phyloP scores from a whole-genome alignment of 2,888 invertebrate genomes.

The Carcina quercana region DNA sequence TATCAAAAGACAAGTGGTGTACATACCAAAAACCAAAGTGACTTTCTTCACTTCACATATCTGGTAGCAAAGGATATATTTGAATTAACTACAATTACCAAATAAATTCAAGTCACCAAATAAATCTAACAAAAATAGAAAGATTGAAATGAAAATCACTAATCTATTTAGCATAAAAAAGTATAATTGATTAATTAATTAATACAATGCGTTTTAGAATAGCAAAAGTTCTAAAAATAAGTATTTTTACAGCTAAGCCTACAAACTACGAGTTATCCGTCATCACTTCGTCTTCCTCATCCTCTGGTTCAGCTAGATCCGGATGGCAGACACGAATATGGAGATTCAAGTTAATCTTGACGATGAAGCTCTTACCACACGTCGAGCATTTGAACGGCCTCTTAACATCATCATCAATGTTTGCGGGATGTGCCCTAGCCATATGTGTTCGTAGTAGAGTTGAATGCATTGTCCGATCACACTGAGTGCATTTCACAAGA shows the following conservation, averaged over 20 bases:
- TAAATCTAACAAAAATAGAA: no score
- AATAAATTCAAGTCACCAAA: no score
- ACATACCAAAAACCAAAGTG: no score
- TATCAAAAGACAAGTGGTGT: no score
- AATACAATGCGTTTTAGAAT: constrained; percentile 7
- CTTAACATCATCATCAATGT: constrained; percentile 59
- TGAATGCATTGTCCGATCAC: constrained; percentile 61
- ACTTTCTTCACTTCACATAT: no score
- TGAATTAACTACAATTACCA: no score
- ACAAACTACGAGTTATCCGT: constrained; percentile 56
- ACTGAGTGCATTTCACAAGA: constrained; percentile 61
- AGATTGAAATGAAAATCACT: constrained; percentile 18
- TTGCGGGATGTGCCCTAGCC: constrained; percentile 47
- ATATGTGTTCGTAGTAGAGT: constrained; percentile 56
- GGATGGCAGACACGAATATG: constrained; percentile 66
- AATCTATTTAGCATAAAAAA: constrained; percentile 48
- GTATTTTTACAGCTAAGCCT: constrained; percentile 4
- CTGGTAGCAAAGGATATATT: no score
- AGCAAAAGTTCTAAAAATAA: constrained; percentile 4
- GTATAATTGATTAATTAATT: constrained; percentile 41
- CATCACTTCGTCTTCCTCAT: constrained; percentile 66
- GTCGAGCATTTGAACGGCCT: constrained; percentile 62
- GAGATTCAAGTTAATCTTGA: constrained; percentile 61
- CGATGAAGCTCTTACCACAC: constrained; percentile 64
- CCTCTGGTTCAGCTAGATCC: constrained; percentile 59